Evolutionary conservation across 2,797 vertebrate genomes (phyloP).

Genomic region (Chaunax sp.): DNA sequence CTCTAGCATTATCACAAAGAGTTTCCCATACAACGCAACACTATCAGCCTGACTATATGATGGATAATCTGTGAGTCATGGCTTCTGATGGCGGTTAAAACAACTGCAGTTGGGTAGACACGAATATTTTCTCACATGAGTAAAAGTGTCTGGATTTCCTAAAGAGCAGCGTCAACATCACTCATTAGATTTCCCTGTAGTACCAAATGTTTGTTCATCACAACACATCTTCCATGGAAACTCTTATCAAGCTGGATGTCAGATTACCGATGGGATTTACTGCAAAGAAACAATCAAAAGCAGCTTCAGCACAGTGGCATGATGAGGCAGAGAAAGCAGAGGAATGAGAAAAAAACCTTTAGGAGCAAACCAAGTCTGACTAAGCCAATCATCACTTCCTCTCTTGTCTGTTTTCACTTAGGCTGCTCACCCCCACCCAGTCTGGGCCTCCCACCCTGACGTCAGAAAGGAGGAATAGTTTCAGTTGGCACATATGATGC

Average conservation of each 20-base stretch:
- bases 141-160: slow-evolving; percentile 45
- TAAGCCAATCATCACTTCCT: slow-evolving; percentile 69
- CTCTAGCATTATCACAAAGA: neutral
- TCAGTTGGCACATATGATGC: slow-evolving; percentile 40
- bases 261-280: slow-evolving; percentile 4
- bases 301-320: neutral
- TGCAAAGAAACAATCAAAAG: neutral
- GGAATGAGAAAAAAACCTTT: slow-evolving; percentile 1
- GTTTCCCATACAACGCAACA: neutral
- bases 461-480: slow-evolving; percentile 35
- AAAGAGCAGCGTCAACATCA: slow-evolving; percentile 8
- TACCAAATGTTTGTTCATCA: slow-evolving; percentile 1
- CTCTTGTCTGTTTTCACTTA: slow-evolving; percentile 74
- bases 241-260: neutral
- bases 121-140: slow-evolving; percentile 41
- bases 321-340: slow-evolving; percentile 38
- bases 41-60: slow-evolving; percentile 2
- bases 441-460: slow-evolving; percentile 64
- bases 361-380: slow-evolving; percentile 43
- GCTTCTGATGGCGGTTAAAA: slow-evolving; percentile 8
- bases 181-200: slow-evolving; percentile 29
- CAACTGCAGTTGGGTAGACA: neutral
- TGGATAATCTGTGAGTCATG: slow-evolving; percentile 41
- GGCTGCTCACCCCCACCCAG: slow-evolving; percentile 65
- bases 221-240: neutral